Conservation (phyloP, 2,888 invertebrate species). For the Brachyptera putata region DNA sequence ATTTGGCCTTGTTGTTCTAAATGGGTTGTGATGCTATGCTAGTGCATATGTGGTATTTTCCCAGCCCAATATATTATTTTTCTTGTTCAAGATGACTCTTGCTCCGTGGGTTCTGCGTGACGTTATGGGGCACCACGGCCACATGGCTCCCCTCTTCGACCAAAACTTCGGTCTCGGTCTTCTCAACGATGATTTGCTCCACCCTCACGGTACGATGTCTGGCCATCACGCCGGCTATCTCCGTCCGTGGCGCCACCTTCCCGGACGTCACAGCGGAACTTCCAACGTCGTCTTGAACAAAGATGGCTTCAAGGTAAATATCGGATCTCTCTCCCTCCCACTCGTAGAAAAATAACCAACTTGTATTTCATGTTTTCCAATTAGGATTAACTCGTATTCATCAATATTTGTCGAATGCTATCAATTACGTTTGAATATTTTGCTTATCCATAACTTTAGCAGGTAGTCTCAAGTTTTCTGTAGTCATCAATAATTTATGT, state of each 20-base stretch:
- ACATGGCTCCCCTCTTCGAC: constrained; percentile 28
- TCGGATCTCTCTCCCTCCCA: not conserved
- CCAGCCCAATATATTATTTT: too few relatives aligned
- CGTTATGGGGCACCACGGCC: constrained; percentile 8
- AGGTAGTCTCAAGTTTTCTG: too few relatives aligned
- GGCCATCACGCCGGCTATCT: constrained; percentile 21
- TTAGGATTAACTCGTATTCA: not conserved
- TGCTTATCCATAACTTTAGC: too few relatives aligned
- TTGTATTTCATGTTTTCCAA: not conserved
- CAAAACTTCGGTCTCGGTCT: constrained; percentile 31
- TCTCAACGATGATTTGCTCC: constrained; percentile 24
- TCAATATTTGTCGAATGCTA: not conserved
- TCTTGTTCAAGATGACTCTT: constrained; percentile 12
- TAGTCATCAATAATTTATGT: too few relatives aligned
- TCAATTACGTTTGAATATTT: too few relatives aligned
- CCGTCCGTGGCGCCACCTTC: constrained; percentile 26
- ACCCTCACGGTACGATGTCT: not conserved
- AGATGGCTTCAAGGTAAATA: constrained; percentile 28
- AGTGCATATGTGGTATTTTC: too few relatives aligned
- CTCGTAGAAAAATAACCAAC: not conserved
- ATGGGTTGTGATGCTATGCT: too few relatives aligned
- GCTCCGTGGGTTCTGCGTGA: constrained; percentile 1
- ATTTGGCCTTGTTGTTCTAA: too few relatives aligned
- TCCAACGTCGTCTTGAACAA: constrained; percentile 22
- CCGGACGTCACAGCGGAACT: constrained; percentile 16